Evolutionary conservation across 2,888 invertebrate genomes (phyloP).

Genomic region (Galerucella calmariensis): DNA sequence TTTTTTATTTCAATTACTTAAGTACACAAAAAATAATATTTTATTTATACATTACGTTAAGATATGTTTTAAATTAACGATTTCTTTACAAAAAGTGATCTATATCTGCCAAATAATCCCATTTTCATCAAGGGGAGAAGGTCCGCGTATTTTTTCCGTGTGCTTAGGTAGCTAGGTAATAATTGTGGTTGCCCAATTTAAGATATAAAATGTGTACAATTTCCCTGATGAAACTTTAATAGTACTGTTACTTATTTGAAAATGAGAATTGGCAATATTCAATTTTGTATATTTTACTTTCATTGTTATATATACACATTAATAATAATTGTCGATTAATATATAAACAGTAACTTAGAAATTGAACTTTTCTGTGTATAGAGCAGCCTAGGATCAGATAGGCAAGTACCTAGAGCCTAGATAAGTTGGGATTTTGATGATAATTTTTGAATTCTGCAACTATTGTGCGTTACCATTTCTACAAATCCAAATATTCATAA

Average conservation of each 20-base stretch:
- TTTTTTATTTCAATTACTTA: slow-evolving; percentile 18
- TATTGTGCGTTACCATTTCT: neutral
- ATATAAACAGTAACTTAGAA: neutral
- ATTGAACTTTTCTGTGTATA: neutral
- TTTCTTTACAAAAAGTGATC: slow-evolving; percentile 14
- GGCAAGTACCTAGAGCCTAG: no score
- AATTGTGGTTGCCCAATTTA: no score
- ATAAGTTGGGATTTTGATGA: neutral
- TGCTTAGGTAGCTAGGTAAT: no score
- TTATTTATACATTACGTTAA: slow-evolving; percentile 25
- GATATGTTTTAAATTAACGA: slow-evolving; percentile 38
- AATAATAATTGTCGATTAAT: neutral
- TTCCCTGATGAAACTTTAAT: neutral
- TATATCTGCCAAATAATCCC: neutral
- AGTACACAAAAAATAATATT: slow-evolving; percentile 33
- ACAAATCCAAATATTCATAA: neutral
- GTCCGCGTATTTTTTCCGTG: no score
- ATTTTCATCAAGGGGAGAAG: neutral
- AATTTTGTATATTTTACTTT: neutral
- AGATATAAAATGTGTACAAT: no score
- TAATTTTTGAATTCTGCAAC: neutral
- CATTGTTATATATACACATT: neutral
- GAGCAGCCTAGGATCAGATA: no score
- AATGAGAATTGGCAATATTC: neutral
- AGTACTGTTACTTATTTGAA: neutral